These are phyloP conservation scores for Calycopis cecrops DNA, from an alignment of 1,140 invertebrate genomes.

Conservation along the genomic window DNA sequence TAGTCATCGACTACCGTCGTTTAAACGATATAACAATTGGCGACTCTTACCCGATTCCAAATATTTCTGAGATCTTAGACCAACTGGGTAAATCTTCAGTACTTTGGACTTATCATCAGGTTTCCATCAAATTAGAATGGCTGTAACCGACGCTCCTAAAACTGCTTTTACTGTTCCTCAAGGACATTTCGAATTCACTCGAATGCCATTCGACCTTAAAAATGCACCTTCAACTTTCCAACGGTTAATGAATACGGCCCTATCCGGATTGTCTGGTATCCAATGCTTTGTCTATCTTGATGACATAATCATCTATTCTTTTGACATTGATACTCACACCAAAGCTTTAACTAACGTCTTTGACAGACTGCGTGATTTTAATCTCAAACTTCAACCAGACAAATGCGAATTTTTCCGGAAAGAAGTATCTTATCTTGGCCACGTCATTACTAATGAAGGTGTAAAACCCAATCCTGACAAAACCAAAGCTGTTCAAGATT, in stretches of 20 bases:
- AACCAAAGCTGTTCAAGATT: conserved; percentile 37
- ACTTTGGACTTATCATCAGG: conserved; percentile 14
- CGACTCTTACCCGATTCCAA: conserved; percentile 16
- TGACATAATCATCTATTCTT: conserved; percentile 55
- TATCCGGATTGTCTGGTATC: conserved; percentile 26
- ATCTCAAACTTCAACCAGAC: conserved; percentile 56
- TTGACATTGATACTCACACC: conserved; percentile 49
- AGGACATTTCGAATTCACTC: conserved; percentile 45
- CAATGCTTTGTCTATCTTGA: conserved; percentile 59
- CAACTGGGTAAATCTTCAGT: conserved; percentile 15
- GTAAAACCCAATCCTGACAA: conserved; percentile 27
- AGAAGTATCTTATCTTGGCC: conserved; percentile 43
- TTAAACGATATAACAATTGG: conserved; percentile 19
- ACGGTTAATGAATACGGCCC: conserved; percentile 44
- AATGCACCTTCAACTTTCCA: conserved; percentile 49
- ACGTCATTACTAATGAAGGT: conserved; percentile 40
- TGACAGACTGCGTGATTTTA: conserved; percentile 34
- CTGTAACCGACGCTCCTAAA: conserved; percentile 15
- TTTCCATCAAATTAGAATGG: conserved; percentile 17
- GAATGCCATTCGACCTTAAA: conserved; percentile 33
- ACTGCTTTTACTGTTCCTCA: conserved; percentile 40
- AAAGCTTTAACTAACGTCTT: conserved; percentile 44
- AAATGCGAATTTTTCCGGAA: conserved; percentile 27
- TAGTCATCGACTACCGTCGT: conserved; percentile 16
- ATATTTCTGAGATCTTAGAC: conserved; percentile 18